A percentile compares a stretch with the other conserved stretches of the same genome.
These are phyloP conservation scores for Zosterops borbonicus DNA, from an alignment of 2,113 vertebrate species.

Conservation along the genomic window DNA sequence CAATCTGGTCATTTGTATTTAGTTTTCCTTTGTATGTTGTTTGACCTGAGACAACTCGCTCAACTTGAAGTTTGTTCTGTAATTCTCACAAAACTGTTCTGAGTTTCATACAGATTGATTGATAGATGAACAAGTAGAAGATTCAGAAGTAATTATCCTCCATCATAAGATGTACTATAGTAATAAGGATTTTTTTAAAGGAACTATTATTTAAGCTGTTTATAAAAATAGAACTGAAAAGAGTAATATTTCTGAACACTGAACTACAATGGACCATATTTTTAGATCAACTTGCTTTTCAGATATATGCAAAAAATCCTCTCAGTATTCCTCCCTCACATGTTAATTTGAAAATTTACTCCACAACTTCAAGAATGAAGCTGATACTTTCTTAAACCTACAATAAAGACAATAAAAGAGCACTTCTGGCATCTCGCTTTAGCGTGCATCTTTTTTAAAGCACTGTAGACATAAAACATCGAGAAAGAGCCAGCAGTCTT, in stretches of 20 bases:
- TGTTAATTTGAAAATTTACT: slow-evolving; percentile 22
- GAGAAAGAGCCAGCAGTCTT: neutral
- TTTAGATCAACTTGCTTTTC: slow-evolving; percentile 43
- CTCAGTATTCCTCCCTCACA: slow-evolving; percentile 5
- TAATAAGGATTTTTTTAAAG: slow-evolving; percentile 12
- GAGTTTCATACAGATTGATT: slow-evolving; percentile 15
- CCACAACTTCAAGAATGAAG: slow-evolving; percentile 38
- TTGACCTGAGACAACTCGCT: neutral
- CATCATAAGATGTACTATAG: slow-evolving; percentile 11
- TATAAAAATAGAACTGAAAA: slow-evolving; percentile 61
- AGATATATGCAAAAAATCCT: slow-evolving; percentile 31
- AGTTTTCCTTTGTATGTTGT: neutral
- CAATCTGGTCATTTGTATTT: neutral
- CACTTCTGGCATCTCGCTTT: neutral
- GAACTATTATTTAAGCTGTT: slow-evolving; percentile 40
- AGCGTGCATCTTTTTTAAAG: neutral
- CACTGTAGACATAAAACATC: neutral
- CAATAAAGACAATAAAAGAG: neutral
- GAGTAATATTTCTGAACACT: slow-evolving; percentile 49
- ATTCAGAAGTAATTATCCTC: slow-evolving; percentile 46
- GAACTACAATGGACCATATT: slow-evolving; percentile 47
- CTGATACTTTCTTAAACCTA: neutral
- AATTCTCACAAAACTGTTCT: slow-evolving; percentile 18
- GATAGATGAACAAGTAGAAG: slow-evolving; percentile 16
- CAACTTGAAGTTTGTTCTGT: neutral